phyloP scores from a whole-genome alignment of 2,888 invertebrate genomes.

The Sturmia bella region DNA sequence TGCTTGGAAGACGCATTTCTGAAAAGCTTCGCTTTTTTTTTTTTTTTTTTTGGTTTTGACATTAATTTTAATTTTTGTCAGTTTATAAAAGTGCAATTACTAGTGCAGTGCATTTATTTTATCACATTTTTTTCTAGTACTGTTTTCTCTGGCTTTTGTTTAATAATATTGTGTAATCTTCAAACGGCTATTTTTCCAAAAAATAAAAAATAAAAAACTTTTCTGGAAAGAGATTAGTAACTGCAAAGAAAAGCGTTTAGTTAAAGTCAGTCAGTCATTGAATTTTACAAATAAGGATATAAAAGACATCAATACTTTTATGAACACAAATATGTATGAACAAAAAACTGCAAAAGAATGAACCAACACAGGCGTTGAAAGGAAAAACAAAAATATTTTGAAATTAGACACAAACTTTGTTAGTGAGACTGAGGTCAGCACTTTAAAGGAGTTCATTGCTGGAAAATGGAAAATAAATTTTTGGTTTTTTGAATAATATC shows the following conservation, averaged over 20 bases:
- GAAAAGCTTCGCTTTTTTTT: too few species aligned
- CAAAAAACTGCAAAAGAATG: neutral
- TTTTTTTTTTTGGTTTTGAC: too few species aligned
- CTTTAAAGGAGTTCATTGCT: neutral
- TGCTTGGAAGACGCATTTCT: too few species aligned
- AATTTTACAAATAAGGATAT: conserved; percentile 66
- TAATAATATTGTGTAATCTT: neutral
- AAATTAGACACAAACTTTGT: neutral
- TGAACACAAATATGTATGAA: conserved; percentile 45
- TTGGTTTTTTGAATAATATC: too few species aligned
- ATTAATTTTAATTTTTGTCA: too few species aligned
- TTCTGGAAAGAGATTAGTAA: neutral
- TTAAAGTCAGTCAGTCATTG: conserved; percentile 63
- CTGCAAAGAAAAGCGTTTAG: conserved; percentile 39
- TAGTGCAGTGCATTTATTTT: too few species aligned
- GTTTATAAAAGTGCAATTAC: too few species aligned
- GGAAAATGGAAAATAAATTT: neutral
- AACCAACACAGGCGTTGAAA: neutral
- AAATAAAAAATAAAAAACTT: conserved; percentile 13
- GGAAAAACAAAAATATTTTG: conserved; percentile 4
- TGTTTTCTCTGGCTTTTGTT: neutral
- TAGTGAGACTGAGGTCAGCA: conserved; percentile 6
- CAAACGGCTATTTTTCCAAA: neutral
- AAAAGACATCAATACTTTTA: conserved; percentile 59
- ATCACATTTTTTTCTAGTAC: too few species aligned